Base-by-base conservation (phyloP, 2,888 invertebrate species). In the Spodoptera picta region DNA sequence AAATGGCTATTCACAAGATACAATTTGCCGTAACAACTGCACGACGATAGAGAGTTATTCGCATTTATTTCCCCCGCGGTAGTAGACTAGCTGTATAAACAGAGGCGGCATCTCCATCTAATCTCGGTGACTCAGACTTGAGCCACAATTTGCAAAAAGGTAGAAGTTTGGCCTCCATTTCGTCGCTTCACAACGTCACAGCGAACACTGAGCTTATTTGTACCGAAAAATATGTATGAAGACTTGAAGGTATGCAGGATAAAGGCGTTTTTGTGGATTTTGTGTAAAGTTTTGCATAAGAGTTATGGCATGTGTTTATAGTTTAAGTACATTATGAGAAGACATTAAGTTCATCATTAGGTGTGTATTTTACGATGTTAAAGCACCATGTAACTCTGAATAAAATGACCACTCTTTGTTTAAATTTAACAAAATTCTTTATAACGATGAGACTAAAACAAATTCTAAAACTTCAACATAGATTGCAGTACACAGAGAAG, bases 141-240 rank as follows among this genome's bases (percentile, higher is more conserved):
- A 83, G 83, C 80, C 80, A 77, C 84, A 86, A 87, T 87, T 86
- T 84, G 82, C 80, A 82, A 86, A 83, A 81, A 83, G 76, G 81
- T 82, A 79, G 79, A 82, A 84, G 66, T 84, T 84, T 82, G 80
- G 73, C 73, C 79, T 76, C 76, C 76, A 83, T 87, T 85, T 84
- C 78, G 75, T 80, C 81, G 77, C 73, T 81, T 82, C 77, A 82
- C 79, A 77, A 72, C 69, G 64, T 66, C 60, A 75, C 59, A 23
- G 63, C 70, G 53, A 61, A 75, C 75, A 62, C 69, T 73, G 71
- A 69, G 77, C 81, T 83, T 60, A 68, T 77, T 79, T 73, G 61
- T 63, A 63, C 36, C 45, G 14, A 31, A 19, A 61, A 62, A 65
- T 62, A 55, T 69, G 52, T 64, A 57, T 69, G 50, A 57, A 66